Evolutionary conservation across 2,888 invertebrate genomes (phyloP).

Genomic region (Margaritifera margaritifera): DNA sequence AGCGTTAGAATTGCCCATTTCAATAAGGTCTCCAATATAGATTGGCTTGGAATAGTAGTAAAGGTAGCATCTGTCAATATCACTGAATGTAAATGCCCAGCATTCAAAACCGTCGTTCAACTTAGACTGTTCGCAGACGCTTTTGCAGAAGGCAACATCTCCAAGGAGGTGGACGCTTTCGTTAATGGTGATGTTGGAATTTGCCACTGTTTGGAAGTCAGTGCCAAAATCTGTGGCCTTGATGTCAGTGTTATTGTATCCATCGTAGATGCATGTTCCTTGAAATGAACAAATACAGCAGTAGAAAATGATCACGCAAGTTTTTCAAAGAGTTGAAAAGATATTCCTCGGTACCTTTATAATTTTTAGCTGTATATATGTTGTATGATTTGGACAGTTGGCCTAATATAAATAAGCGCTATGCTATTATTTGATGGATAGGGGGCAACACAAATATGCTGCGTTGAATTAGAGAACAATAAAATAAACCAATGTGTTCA

Average conservation of each 20-base stretch:
- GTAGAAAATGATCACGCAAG: background rate
- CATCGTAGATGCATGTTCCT: constrained; percentile 27
- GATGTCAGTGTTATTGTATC: constrained; percentile 24
- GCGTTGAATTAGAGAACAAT: too few species aligned
- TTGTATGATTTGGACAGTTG: too few species aligned
- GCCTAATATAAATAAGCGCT: too few species aligned
- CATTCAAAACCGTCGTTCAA: constrained; percentile 34
- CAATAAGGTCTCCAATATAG: constrained; percentile 1
- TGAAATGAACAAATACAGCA: background rate
- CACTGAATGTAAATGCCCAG: constrained; percentile 38
- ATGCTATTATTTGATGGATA: too few species aligned
- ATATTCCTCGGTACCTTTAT: too few species aligned
- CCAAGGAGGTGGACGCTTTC: constrained; percentile 33
- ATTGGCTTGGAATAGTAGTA: constrained; percentile 35
- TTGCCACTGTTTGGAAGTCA: constrained; percentile 20
- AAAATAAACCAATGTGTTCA: too few species aligned
- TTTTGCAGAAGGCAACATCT: constrained; percentile 27
- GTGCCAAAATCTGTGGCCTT: constrained; percentile 32
- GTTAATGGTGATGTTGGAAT: constrained; percentile 33
- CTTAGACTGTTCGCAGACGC: constrained; percentile 34
- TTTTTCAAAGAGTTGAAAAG: background rate
- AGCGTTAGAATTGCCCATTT: constrained; percentile 3
- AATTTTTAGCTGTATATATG: too few species aligned
- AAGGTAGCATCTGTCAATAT: constrained; percentile 29
- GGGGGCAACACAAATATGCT: too few species aligned